Conservation (phyloP, 2,113 vertebrate genomes). For the Zosterops borbonicus region DNA sequence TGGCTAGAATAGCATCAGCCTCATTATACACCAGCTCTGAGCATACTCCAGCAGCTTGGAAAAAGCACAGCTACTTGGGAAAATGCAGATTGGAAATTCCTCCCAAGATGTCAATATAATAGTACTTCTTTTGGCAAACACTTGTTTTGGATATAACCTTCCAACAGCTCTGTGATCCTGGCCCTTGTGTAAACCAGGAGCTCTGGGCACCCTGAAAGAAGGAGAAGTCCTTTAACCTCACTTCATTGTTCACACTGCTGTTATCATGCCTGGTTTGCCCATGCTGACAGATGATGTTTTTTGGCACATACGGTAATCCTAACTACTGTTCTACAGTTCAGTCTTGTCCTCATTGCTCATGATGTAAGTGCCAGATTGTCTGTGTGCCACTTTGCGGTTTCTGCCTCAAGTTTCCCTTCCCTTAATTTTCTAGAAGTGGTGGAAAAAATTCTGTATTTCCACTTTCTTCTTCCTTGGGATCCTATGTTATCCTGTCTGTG, state of each 20-base stretch:
- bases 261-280: background rate
- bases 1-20: background rate
- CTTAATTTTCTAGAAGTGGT: background rate
- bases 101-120: background rate
- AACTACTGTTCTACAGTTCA: background rate
- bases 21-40: background rate
- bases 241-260: background rate
- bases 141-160: background rate
- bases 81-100: background rate
- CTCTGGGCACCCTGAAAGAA: background rate
- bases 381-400: background rate
- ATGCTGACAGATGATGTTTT: background rate
- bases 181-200: background rate
- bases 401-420: background rate
- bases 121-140: background rate
- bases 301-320: background rate
- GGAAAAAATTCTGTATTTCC: background rate
- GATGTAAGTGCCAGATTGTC: background rate
- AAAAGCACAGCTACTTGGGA: background rate
- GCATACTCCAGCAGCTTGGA: background rate
- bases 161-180: background rate
- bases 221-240: background rate
- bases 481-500: background rate
- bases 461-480: background rate
- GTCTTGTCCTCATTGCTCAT: background rate